Conservation (phyloP, 2,113 vertebrate genomes). For the Percina caprodes region DNA sequence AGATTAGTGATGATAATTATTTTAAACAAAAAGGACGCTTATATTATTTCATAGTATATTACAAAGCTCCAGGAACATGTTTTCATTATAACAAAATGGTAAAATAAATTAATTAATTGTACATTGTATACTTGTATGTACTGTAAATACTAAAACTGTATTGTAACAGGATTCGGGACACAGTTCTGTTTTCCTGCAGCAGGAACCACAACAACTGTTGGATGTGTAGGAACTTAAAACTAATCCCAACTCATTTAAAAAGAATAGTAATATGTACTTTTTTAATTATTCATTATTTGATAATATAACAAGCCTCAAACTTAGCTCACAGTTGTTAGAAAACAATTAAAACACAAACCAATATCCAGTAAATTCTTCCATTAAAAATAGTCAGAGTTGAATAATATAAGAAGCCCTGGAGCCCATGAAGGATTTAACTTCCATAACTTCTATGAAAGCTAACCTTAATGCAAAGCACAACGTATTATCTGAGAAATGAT, state of each 20-base stretch:
- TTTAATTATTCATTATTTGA: neutral
- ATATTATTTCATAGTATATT: neutral
- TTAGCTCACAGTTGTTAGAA: neutral
- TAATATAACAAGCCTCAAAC: neutral
- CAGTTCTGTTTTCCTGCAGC: neutral
- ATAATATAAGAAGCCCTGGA: conserved; percentile 18
- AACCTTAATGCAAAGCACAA: conserved; percentile 26
- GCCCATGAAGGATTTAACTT: conserved; percentile 11
- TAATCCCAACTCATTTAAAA: neutral
- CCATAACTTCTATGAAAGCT: conserved; percentile 31
- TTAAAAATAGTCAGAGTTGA: conserved; percentile 41
- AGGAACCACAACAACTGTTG: neutral
- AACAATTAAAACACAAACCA: conserved; percentile 8
- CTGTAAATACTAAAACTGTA: no score
- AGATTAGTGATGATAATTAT: no score
- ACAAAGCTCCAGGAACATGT: neutral
- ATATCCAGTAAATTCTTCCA: conserved; percentile 4
- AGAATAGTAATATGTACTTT: neutral
- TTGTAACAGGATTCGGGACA: no score
- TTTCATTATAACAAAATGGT: neutral
- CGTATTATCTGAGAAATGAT: conserved; percentile 60
- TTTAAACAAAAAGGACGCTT: neutral
- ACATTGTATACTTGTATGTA: no score
- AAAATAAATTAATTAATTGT: neutral
- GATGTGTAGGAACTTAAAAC: neutral